A percentile compares a stretch with the other conserved stretches of the same genome.
phyloP scores from a whole-genome alignment of 2,888 invertebrate genomes.

The Tetheella fluctuosa region DNA sequence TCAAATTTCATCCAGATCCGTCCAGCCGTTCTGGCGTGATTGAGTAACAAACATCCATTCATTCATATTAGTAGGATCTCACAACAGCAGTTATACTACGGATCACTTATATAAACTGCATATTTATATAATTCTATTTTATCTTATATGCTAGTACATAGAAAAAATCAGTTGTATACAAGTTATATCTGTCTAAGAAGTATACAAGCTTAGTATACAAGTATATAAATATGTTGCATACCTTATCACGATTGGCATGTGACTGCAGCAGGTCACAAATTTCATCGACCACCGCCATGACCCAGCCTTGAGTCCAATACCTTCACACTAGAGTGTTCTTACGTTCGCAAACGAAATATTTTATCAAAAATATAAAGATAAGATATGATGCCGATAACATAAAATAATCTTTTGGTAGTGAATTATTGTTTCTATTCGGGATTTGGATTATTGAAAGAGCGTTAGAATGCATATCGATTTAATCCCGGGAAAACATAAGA shows the following conservation, averaged over 20 bases:
- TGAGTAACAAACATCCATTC: no score
- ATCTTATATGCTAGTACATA: no score
- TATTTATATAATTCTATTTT: no score
- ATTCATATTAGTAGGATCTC: no score
- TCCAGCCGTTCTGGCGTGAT: no score
- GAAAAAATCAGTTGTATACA: no score
- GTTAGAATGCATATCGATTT: background rate
- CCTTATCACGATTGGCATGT: conserved; percentile 92
- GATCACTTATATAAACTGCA: no score
- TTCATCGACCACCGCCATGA: conserved; percentile 69
- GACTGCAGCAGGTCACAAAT: conserved; percentile 88
- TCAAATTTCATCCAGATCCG: no score
- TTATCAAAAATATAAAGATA: background rate
- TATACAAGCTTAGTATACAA: background rate
- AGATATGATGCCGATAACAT: background rate
- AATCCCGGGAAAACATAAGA: no score
- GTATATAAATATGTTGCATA: conserved; percentile 45
- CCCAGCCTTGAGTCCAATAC: conserved; percentile 19
- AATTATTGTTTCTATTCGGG: background rate
- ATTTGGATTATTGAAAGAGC: background rate
- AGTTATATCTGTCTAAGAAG: background rate
- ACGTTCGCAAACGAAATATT: conserved; percentile 10
- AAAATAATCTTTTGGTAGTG: background rate
- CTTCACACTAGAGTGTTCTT: conserved; percentile 23
- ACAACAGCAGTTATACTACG: no score